These are phyloP conservation scores for Drosophila siamana DNA, from an alignment of 2,888 invertebrate species.

Conservation along the genomic window DNA sequence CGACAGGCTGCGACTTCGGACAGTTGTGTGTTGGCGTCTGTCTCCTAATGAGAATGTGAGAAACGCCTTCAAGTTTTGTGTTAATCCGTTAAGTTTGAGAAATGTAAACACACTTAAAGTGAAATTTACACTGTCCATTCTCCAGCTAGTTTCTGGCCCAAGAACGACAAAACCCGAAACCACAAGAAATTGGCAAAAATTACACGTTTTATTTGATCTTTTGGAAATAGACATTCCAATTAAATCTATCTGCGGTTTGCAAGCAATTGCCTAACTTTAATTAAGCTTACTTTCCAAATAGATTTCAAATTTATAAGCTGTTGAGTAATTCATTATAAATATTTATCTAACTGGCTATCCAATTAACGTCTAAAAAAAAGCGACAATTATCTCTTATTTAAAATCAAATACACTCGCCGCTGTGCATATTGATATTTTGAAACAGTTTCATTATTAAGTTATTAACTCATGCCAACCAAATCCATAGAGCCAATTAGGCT, in stretches of 20 bases:
- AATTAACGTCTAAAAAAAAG: background rate
- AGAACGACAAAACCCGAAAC: background rate
- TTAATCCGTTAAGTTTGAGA: background rate
- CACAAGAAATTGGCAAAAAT: background rate
- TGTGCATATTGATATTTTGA: no score
- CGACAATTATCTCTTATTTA: background rate
- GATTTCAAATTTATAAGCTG: background rate
- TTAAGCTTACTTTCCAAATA: background rate
- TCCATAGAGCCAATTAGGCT: background rate
- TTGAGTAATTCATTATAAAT: background rate
- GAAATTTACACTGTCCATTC: background rate
- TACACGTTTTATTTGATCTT: background rate
- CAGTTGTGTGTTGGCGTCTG: background rate
- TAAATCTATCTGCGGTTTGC: no score
- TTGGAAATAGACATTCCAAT: background rate
- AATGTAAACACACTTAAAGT: slow-evolving; percentile 6
- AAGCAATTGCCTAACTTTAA: background rate
- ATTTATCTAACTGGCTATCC: background rate
- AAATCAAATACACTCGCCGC: background rate
- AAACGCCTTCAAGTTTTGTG: background rate
- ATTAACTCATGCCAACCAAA: background rate
- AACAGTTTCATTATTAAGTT: background rate
- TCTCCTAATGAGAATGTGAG: slow-evolving; percentile 1
- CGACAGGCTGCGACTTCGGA: background rate
- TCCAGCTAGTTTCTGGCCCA: background rate